These are phyloP conservation scores for Megalonaias nervosa DNA, from an alignment of 1,140 invertebrate genomes.

Conservation along the genomic window DNA sequence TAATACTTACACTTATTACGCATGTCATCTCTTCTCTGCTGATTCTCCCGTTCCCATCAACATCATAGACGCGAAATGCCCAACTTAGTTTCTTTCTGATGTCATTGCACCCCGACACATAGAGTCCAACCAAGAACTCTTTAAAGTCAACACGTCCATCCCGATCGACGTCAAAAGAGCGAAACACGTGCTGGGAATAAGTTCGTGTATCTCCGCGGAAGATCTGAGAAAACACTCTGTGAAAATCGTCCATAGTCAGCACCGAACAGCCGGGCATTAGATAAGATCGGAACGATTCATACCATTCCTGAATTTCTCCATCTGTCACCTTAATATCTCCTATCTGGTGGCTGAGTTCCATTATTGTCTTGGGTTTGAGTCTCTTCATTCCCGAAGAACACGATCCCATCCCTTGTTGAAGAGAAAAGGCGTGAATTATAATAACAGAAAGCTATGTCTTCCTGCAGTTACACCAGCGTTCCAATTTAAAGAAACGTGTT, in stretches of 20 bases:
- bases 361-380: slow-evolving; percentile 35
- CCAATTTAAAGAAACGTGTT: too few species aligned
- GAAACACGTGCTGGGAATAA: slow-evolving; percentile 48
- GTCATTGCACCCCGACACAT: slow-evolving; percentile 76
- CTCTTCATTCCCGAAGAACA: slow-evolving; percentile 19
- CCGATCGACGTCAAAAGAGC: slow-evolving; percentile 50
- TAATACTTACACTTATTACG: slow-evolving; percentile 49
- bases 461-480: too few species aligned
- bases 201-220: slow-evolving; percentile 39
- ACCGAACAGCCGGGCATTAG: slow-evolving; percentile 4
- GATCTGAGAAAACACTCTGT: slow-evolving; percentile 37
- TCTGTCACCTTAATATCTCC: slow-evolving; percentile 80
- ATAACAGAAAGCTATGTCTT: too few species aligned
- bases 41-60: slow-evolving; percentile 87
- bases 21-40: slow-evolving; percentile 75
- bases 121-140: slow-evolving; percentile 52
- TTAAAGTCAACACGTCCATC: slow-evolving; percentile 52
- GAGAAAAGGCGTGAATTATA: too few species aligned
- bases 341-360: slow-evolving; percentile 33
- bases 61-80: slow-evolving; percentile 92
- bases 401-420: slow-evolving; percentile 12
- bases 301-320: slow-evolving; percentile 32
- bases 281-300: slow-evolving; percentile 17
- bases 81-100: slow-evolving; percentile 91
- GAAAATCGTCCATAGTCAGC: slow-evolving; percentile 37